Evolutionary conservation across 2,888 invertebrate genomes (phyloP), one percentile per base, ranked within the genome.

Genomic region (Lasioglossum leucozonium): DNA sequence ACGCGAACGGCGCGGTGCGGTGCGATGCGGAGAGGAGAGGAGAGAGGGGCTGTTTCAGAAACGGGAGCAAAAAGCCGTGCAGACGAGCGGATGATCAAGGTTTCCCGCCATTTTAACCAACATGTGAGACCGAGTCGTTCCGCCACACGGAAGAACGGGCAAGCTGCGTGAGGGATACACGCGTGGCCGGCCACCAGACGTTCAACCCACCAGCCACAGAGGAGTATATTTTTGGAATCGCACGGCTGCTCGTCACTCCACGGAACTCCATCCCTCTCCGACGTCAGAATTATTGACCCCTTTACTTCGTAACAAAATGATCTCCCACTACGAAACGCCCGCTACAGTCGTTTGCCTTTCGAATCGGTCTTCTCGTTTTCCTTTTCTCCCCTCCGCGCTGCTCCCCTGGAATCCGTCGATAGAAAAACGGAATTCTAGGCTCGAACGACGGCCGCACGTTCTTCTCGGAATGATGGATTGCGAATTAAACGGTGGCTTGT

Each of bases 191-290:
- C 78, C 82, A 86, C 77, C 88, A 88, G 81, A 86, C 88, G 74
- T 86, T 84, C 88, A 75, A 79, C 86, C 83, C 86, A 75, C 80
- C 74, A 74, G 73, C 81, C 84, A 77, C 58, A 84, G 72, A 79
- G 62, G 82, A 84, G 84, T 90, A 90, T 90, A 51, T 51, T 90
- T 90, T 90, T 90, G 91, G 90, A 89, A 84, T 85, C 89, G 82
- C 88, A 74, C 82, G 77, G 79, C 62, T 71, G 83, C 86, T 88
- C 89, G 85, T 89, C 86, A 85, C 81, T 81, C 84, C 81, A 55
- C 81, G 82, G 77, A 87, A 81, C 88, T 79, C 81, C 81, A 73
- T 82, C 75, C 89, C 85, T 65, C 72, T 76, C 75, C 82, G 82
- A 80, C 79, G 88, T 85, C 80, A 78, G 81, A 85, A 86, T 87